phyloP scores from a whole-genome alignment of 2,888 invertebrate species.

The Alsophila aescularia region DNA sequence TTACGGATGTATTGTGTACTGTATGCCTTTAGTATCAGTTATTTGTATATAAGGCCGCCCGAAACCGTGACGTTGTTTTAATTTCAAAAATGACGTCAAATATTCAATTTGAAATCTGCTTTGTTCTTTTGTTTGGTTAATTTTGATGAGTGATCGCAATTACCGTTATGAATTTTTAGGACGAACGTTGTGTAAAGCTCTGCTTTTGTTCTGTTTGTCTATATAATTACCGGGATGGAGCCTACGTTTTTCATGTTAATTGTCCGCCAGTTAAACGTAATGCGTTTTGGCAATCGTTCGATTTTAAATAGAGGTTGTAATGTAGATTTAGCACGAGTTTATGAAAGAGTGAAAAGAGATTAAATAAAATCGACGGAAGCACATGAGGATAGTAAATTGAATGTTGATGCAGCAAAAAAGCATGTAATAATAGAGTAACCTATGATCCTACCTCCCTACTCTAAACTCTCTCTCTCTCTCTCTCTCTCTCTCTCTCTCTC shows the following conservation, averaged over 20 bases:
- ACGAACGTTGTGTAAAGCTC: constrained; percentile 16
- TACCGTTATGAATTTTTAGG: constrained; percentile 24
- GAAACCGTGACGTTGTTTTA: too few species aligned
- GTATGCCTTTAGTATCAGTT: too few species aligned
- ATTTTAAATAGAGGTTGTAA: not conserved
- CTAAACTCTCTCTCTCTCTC: too few species aligned
- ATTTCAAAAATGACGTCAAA: not conserved
- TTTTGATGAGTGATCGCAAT: constrained; percentile 28
- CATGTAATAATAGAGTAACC: too few species aligned
- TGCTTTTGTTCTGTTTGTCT: constrained; percentile 21
- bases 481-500: too few species aligned
- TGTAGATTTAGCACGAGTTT: not conserved
- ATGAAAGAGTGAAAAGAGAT: too few species aligned
- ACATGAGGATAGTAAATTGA: too few species aligned
- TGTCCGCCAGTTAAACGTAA: constrained; percentile 33
- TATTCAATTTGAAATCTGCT: constrained; percentile 15
- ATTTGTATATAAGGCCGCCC: too few species aligned
- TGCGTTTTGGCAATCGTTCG: constrained; percentile 33
- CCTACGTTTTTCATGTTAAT: constrained; percentile 31
- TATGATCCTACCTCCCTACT: too few species aligned
- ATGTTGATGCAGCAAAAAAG: too few species aligned
- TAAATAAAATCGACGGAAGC: too few species aligned
- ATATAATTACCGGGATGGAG: constrained; percentile 25
- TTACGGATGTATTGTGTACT: too few species aligned
- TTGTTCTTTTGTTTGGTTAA: constrained; percentile 4